A percentile compares a stretch with the other conserved stretches of the same genome.
phyloP scores from a whole-genome alignment of 1,140 invertebrate species.

The Cydia pomonella region DNA sequence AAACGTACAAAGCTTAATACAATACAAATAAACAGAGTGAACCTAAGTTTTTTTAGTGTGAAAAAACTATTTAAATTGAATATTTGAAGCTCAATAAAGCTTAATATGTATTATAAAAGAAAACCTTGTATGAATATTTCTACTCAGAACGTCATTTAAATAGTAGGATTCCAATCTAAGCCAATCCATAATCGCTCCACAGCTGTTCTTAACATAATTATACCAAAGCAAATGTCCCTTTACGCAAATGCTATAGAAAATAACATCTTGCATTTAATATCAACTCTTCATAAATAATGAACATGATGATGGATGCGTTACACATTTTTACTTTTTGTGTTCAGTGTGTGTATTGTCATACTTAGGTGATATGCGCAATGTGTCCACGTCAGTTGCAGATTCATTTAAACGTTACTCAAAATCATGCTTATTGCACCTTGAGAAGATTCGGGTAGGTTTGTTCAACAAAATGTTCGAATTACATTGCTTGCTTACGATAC shows the following conservation, averaged over 20 bases:
- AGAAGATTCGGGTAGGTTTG: constrained; percentile 34
- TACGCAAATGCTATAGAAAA: constrained; percentile 12
- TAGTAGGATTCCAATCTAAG: constrained; percentile 20
- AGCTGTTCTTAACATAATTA: constrained; percentile 11
- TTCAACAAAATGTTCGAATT: not conserved
- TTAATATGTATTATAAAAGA: not conserved
- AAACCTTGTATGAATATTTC: not conserved
- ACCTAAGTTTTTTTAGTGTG: too few species aligned
- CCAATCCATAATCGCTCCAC: not conserved
- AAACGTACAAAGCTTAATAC: too few species aligned
- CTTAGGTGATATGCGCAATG: constrained; percentile 18
- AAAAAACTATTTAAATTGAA: too few species aligned
- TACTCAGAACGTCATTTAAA: not conserved
- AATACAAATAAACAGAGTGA: too few species aligned
- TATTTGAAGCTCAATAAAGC: too few species aligned
- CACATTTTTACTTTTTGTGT: constrained; percentile 13
- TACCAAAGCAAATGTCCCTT: not conserved
- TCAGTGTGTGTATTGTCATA: constrained; percentile 4
- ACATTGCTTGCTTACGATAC: not conserved
- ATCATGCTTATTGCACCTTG: constrained; percentile 54
- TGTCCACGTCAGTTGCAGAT: constrained; percentile 20
- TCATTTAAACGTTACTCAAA: not conserved
- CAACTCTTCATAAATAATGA: not conserved
- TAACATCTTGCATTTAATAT: constrained; percentile 26
- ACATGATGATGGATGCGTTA: constrained; percentile 16